phyloP scores from a whole-genome alignment of 2,797 vertebrate species.

The Sebastes itinus region DNA sequence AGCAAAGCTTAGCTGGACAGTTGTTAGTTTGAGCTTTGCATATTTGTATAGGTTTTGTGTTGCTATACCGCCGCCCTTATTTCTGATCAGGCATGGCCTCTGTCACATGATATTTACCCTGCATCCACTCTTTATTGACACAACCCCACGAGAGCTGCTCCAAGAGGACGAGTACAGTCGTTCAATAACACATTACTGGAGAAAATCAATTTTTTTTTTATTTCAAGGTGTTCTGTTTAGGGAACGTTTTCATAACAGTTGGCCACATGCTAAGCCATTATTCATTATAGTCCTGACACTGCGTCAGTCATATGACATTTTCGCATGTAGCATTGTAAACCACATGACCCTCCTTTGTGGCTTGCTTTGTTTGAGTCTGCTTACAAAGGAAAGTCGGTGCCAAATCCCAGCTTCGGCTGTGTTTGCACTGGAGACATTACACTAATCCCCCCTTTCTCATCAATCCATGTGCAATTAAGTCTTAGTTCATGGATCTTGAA shows the following conservation, averaged over 20 bases:
- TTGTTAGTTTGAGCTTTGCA: conserved; percentile 18
- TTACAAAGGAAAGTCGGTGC: conserved; percentile 34
- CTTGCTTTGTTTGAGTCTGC: conserved; percentile 47
- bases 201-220: conserved; percentile 18
- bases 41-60: conserved; percentile 51
- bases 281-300: not conserved
- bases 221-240: conserved; percentile 22
- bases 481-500: conserved; percentile 3
- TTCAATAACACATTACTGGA: conserved; percentile 54
- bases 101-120: conserved; percentile 73
- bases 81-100: conserved; percentile 33
- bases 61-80: conserved; percentile 44
- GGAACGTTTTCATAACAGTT: not conserved
- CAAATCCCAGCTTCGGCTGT: conserved; percentile 43
- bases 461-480: conserved; percentile 18
- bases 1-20: not conserved
- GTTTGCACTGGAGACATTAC: conserved; percentile 44
- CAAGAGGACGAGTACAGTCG: conserved; percentile 16
- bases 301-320: conserved; percentile 34
- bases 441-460: conserved; percentile 46
- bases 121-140: conserved; percentile 68
- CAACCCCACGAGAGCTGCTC: conserved; percentile 50
- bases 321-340: conserved; percentile 22
- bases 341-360: conserved; percentile 46
- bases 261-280: not conserved